Evolutionary conservation across 1,140 invertebrate species (phyloP).

Genomic region (Apis cerana): DNA sequence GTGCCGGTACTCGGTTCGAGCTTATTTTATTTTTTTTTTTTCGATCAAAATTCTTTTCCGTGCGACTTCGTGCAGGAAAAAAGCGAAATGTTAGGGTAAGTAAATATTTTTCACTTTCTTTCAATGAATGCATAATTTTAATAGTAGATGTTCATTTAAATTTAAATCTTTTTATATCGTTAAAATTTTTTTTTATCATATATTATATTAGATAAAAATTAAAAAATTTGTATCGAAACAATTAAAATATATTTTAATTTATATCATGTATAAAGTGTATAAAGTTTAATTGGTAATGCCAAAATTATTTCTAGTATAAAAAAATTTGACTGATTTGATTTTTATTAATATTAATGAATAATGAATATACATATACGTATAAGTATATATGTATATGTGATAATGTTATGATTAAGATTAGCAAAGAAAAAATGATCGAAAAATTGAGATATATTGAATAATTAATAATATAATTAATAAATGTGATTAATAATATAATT

Average conservation of each 20-base stretch:
- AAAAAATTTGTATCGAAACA: no score
- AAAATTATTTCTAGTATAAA: no score
- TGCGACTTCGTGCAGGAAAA: neutral
- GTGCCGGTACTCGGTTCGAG: constrained; percentile 30
- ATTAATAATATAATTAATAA: no score
- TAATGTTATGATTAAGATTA: no score
- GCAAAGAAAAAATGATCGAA: no score
- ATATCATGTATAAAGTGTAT: neutral
- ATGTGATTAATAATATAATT: no score
- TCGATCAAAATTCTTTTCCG: neutral
- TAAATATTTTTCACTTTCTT: neutral
- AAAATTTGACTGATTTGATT: no score
- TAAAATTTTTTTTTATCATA: neutral
- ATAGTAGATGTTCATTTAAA: neutral
- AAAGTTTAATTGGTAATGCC: neutral
- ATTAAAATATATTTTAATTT: neutral
- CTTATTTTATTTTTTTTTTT: constrained; percentile 4
- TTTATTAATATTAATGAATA: no score
- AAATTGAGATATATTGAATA: no score
- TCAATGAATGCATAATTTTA: neutral
- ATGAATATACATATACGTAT: no score
- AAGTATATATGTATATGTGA: no score
- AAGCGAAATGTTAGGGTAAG: constrained; percentile 18
- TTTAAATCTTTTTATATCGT: neutral
- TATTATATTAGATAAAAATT: no score